phyloP scores from a whole-genome alignment of 2,888 invertebrate genomes.

The Digitonthophagus gazella region DNA sequence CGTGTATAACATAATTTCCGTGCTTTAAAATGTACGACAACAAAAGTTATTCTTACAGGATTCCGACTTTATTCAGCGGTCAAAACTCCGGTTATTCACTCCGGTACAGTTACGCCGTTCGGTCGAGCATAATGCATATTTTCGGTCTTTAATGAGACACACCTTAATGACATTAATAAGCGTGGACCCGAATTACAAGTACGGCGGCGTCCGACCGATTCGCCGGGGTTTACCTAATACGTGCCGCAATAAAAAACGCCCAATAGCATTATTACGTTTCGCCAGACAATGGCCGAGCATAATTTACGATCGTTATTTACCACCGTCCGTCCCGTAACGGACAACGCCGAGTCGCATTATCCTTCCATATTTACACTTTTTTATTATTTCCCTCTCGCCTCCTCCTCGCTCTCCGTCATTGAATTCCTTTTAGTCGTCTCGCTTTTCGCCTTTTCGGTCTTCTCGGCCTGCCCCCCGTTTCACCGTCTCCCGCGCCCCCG shows the following conservation, averaged over 20 bases:
- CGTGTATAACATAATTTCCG: neutral
- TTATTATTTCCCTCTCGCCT: slow-evolving; percentile 13
- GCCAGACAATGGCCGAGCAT: slow-evolving; percentile 24
- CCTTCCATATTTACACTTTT: slow-evolving; percentile 18
- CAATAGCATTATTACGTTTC: slow-evolving; percentile 31
- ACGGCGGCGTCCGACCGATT: slow-evolving; percentile 19
- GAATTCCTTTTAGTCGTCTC: slow-evolving; percentile 9
- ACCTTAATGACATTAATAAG: slow-evolving; percentile 36
- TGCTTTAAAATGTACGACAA: neutral
- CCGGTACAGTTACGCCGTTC: slow-evolving; percentile 11
- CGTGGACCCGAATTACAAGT: slow-evolving; percentile 34
- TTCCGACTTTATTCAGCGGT: neutral
- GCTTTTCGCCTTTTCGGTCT: slow-evolving; percentile 14
- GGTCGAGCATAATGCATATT: slow-evolving; percentile 1
- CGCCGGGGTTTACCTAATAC: slow-evolving; percentile 35
- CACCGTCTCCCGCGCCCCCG: neutral
- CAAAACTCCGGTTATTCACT: slow-evolving; percentile 2
- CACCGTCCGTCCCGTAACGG: slow-evolving; percentile 14
- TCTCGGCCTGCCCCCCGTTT: slow-evolving; percentile 1
- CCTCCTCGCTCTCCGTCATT: slow-evolving; percentile 7
- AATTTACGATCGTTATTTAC: slow-evolving; percentile 23
- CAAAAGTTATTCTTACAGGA: neutral
- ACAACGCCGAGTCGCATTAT: slow-evolving; percentile 14
- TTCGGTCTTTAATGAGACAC: slow-evolving; percentile 29
- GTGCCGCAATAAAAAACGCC: slow-evolving; percentile 32